Percentiles rank a stretch among this genome's conserved stretches.
These are phyloP conservation scores for Sylvia atricapilla DNA, from an alignment of 2,113 vertebrate genomes.

Conservation along the genomic window DNA sequence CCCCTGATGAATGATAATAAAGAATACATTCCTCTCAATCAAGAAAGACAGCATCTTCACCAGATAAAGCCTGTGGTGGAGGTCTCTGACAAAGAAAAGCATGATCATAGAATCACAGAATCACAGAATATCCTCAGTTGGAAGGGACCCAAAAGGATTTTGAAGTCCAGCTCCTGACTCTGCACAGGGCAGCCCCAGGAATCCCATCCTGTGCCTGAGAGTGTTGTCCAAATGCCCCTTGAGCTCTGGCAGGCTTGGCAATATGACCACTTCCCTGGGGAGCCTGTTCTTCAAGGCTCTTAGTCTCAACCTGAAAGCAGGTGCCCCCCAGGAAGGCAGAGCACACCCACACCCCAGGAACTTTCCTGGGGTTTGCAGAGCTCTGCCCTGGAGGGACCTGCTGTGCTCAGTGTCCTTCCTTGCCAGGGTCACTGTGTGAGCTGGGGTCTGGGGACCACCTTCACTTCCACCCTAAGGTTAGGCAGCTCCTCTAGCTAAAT, in stretches of 20 bases:
- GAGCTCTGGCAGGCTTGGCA: background rate
- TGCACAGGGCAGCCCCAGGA: background rate
- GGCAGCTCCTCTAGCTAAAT: background rate
- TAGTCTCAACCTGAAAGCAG: background rate
- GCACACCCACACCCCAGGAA: background rate
- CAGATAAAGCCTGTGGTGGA: background rate
- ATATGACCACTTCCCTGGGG: too few species aligned
- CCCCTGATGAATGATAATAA: background rate
- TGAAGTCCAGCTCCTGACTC: background rate
- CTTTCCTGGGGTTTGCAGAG: background rate
- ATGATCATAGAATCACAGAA: background rate
- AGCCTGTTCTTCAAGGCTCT: background rate
- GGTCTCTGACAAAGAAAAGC: background rate
- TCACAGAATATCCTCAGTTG: background rate
- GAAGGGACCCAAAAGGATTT: background rate
- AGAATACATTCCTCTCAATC: background rate
- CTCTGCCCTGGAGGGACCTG: background rate
- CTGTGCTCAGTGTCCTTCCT: background rate
- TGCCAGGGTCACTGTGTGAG: background rate
- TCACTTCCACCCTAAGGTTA: background rate
- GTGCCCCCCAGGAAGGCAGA: rapidly evolving
- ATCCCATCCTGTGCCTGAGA: background rate
- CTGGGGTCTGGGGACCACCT: background rate
- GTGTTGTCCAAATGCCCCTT: background rate
- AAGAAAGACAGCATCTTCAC: background rate